Conservation (phyloP, 2,888 invertebrate species). For the Netelia virgata region DNA sequence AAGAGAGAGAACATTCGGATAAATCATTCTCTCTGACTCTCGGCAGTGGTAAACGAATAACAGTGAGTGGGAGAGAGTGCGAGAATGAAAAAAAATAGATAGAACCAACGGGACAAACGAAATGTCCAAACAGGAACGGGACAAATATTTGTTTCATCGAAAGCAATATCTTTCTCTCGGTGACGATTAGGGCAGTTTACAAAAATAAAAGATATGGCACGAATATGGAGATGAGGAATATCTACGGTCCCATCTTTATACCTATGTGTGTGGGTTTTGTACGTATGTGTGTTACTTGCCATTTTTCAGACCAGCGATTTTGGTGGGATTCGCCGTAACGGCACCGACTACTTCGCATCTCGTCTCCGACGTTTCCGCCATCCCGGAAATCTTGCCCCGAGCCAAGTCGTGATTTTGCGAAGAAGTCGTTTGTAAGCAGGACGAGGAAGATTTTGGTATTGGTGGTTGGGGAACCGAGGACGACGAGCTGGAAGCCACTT, state of each 20-base stretch:
- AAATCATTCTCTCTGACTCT: slow-evolving; percentile 48
- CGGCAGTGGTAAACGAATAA: slow-evolving; percentile 27
- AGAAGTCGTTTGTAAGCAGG: slow-evolving; percentile 64
- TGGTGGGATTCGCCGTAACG: slow-evolving; percentile 2
- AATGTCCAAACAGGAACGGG: slow-evolving; percentile 76
- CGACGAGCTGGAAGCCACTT: slow-evolving; percentile 52
- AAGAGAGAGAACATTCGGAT: slow-evolving; percentile 85
- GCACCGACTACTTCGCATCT: slow-evolving; percentile 35
- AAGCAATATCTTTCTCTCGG: slow-evolving; percentile 17
- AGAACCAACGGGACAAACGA: slow-evolving; percentile 83
- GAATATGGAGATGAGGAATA: too few relatives aligned
- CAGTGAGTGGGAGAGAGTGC: slow-evolving; percentile 86
- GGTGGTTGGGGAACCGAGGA: slow-evolving; percentile 58
- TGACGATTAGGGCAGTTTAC: slow-evolving; percentile 2
- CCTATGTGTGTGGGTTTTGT: neutral
- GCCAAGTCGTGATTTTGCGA: slow-evolving; percentile 59
- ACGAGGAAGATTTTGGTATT: slow-evolving; percentile 56
- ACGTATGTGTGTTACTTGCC: neutral
- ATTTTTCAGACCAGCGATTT: slow-evolving; percentile 32
- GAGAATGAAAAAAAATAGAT: slow-evolving; percentile 32
- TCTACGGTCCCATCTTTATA: too few relatives aligned
- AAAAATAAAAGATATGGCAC: neutral
- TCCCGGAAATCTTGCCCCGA: slow-evolving; percentile 42
- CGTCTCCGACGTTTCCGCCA: slow-evolving; percentile 47
- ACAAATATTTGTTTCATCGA: slow-evolving; percentile 39